Evolutionary conservation across 2,888 invertebrate genomes (phyloP).

Genomic region (Bombylius discolor): DNA sequence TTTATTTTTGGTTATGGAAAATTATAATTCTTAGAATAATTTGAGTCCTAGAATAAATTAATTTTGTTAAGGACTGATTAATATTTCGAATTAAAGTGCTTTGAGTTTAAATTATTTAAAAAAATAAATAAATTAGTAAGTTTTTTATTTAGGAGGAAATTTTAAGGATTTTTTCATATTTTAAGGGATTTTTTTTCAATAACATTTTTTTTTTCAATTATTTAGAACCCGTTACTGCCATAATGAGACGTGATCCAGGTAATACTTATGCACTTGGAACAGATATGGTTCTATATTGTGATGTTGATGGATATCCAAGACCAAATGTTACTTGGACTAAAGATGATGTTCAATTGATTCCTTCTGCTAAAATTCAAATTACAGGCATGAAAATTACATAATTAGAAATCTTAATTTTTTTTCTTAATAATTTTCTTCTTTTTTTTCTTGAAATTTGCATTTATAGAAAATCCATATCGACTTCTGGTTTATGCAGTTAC

Average conservation of each 20-base stretch:
- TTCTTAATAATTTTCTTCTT: not conserved
- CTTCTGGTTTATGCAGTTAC: conserved; percentile 53
- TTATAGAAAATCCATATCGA: conserved; percentile 48
- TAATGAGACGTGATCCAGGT: conserved; percentile 41
- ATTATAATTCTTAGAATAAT: too few relatives aligned
- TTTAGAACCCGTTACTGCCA: conserved; percentile 52
- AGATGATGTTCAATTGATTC: conserved; percentile 46
- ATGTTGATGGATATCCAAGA: conserved; percentile 62
- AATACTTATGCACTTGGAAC: conserved; percentile 47
- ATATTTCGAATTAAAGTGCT: too few relatives aligned
- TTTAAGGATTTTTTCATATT: not conserved
- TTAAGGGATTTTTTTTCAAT: not conserved
- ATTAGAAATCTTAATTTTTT: not conserved
- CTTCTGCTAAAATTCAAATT: conserved; percentile 47
- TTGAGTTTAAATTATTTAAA: too few relatives aligned
- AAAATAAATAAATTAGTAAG: too few relatives aligned
- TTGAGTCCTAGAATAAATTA: too few relatives aligned
- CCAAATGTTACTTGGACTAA: conserved; percentile 74
- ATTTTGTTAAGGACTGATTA: too few relatives aligned
- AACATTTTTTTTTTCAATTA: conserved; percentile 15
- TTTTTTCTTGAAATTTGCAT: conserved; percentile 16
- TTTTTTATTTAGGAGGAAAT: too few relatives aligned
- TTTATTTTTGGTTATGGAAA: too few relatives aligned
- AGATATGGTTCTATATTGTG: conserved; percentile 58
- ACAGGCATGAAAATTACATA: conserved; percentile 41